These are phyloP conservation scores for Amblyornis subalaris DNA, from an alignment of 2,113 vertebrate genomes.

Conservation along the genomic window DNA sequence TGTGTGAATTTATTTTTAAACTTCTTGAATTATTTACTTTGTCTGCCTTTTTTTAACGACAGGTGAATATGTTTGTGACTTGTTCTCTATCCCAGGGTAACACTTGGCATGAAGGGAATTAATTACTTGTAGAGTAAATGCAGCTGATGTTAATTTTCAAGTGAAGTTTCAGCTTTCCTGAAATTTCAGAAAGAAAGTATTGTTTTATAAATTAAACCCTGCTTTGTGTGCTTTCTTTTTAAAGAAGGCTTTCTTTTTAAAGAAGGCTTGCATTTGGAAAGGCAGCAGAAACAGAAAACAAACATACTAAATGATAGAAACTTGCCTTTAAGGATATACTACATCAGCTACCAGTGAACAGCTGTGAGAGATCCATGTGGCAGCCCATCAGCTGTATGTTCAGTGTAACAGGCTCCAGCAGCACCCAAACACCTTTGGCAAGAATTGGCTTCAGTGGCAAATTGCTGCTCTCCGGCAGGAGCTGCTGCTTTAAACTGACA, in stretches of 20 bases:
- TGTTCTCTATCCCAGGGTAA: conserved; percentile 2
- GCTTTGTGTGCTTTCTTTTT: neutral
- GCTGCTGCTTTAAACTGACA: neutral
- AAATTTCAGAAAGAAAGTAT: neutral
- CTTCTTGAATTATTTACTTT: conserved; percentile 55
- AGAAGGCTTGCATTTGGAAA: neutral
- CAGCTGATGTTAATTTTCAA: conserved; percentile 24
- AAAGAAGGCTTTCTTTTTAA: neutral
- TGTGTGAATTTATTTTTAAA: conserved; percentile 46
- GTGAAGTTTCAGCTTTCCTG: conserved; percentile 8
- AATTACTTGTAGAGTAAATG: neutral
- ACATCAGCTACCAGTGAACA: neutral
- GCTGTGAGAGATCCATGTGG: neutral
- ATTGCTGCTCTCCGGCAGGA: neutral
- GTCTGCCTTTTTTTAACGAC: conserved; percentile 8
- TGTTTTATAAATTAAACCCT: conserved; percentile 4
- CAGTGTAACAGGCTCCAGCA: neutral
- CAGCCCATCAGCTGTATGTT: neutral
- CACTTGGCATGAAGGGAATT: neutral
- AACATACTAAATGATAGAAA: neutral
- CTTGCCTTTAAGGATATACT: neutral
- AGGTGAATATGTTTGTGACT: conserved; percentile 3
- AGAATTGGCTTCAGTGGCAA: neutral
- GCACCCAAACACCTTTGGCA: neutral
- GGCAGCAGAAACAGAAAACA: neutral